A percentile compares a stretch with the other conserved stretches of the same genome.
Conservation (phyloP, 2,888 invertebrate genomes). For the Bembecia ichneumoniformis region DNA sequence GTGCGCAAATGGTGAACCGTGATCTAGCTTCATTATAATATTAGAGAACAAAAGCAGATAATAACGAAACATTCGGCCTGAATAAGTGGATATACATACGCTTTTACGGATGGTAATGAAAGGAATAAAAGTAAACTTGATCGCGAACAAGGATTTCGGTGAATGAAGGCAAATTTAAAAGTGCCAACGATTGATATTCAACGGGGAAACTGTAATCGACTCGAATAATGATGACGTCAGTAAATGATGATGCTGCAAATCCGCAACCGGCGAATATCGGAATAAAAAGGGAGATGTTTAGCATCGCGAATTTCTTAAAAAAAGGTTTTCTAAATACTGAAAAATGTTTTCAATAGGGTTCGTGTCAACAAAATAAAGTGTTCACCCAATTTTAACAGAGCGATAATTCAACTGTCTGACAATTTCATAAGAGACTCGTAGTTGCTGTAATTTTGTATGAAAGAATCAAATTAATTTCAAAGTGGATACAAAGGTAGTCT, state of each 20-base stretch:
- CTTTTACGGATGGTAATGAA: too few species aligned
- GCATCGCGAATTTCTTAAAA: conserved; percentile 4
- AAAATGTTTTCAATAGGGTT: too few species aligned
- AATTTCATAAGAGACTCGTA: too few species aligned
- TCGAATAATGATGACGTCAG: conserved; percentile 25
- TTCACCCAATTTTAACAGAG: too few species aligned
- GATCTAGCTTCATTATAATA: conserved; percentile 12
- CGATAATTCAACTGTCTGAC: too few species aligned
- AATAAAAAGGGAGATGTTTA: conserved; percentile 13
- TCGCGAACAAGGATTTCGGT: background rate
- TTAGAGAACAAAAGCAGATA: conserved; percentile 12
- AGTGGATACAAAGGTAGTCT: too few species aligned
- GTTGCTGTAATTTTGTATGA: too few species aligned
- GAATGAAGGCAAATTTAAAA: conserved; percentile 11
- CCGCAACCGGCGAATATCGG: conserved; percentile 14
- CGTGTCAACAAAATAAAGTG: too few species aligned
- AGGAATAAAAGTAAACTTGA: background rate
- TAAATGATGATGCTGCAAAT: conserved; percentile 20
- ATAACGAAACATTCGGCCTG: conserved; percentile 6
- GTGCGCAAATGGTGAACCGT: conserved; percentile 15
- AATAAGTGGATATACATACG: conserved; percentile 2
- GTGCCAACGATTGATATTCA: conserved; percentile 24
- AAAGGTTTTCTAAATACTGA: background rate
- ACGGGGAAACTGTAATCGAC: conserved; percentile 21
- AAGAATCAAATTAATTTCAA: too few species aligned